Evolutionary conservation across 2,797 vertebrate species (phyloP).

Genomic region (Xerus rutilus): DNA sequence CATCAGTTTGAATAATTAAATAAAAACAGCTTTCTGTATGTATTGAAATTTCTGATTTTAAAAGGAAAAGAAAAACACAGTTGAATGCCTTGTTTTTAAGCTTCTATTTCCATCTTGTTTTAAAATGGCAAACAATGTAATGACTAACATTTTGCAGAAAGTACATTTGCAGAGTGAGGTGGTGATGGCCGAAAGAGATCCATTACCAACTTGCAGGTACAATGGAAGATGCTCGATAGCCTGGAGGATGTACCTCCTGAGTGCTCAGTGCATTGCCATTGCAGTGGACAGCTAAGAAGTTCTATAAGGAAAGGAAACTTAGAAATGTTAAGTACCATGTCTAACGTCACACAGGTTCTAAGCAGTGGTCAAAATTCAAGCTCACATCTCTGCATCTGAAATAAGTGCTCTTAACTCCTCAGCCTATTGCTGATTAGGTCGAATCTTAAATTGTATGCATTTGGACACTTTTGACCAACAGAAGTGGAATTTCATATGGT

Average conservation of each 20-base stretch:
- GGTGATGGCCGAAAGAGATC: neutral
- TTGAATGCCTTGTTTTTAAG: conserved; percentile 60
- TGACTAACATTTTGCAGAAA: neutral
- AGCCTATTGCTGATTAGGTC: too few species aligned
- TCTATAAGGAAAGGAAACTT: neutral
- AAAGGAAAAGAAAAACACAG: conserved; percentile 33
- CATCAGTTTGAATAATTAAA: conserved; percentile 82
- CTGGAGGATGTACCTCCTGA: neutral
- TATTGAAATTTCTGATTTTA: conserved; percentile 73
- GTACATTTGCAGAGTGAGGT: neutral
- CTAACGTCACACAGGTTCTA: neutral
- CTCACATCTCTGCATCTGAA: neutral
- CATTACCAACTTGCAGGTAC: neutral
- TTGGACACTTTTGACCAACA: neutral
- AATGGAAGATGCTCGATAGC: neutral
- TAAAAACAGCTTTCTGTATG: conserved; percentile 46
- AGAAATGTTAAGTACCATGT: neutral
- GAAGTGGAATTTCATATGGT: neutral
- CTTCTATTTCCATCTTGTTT: conserved; percentile 51
- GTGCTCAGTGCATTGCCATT: neutral
- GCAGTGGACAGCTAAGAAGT: neutral
- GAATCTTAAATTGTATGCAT: neutral
- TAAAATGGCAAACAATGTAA: conserved; percentile 45
- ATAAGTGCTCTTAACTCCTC: neutral
- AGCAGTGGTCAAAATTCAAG: conserved; percentile 14